Evolutionary conservation across 2,888 invertebrate genomes (phyloP).

Genomic region (Clepsis dumicolana): DNA sequence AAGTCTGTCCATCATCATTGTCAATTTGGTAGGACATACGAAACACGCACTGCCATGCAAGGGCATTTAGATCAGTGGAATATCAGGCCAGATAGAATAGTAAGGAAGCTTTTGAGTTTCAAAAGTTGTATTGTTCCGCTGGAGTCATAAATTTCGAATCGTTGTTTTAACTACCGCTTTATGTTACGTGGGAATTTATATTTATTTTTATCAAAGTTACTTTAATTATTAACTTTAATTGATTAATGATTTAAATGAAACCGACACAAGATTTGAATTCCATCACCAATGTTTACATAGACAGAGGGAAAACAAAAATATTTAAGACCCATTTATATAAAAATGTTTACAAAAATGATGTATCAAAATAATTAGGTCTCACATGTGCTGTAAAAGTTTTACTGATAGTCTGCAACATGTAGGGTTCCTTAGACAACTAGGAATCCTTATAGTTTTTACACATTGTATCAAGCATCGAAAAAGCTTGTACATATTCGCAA

Average conservation of each 20-base stretch:
- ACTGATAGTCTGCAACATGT: not conserved
- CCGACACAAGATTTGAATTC: slow-evolving; percentile 25
- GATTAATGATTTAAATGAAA: slow-evolving; percentile 13
- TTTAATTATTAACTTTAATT: not conserved
- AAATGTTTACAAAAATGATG: not conserved
- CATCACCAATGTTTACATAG: slow-evolving; percentile 39
- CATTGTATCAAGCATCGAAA: not conserved
- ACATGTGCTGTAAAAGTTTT: slow-evolving; percentile 27
- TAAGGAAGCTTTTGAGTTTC: not conserved
- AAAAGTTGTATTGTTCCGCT: not conserved
- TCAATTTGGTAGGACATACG: slow-evolving; percentile 3
- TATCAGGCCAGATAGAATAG: not conserved
- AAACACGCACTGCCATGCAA: slow-evolving; percentile 10
- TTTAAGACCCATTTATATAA: not conserved
- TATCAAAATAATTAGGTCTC: slow-evolving; percentile 38
- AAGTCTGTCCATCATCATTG: not conserved
- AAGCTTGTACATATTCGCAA: not conserved
- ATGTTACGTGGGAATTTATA: not conserved
- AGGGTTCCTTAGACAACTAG: not conserved
- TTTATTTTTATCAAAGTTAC: not conserved
- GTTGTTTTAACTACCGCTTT: not conserved
- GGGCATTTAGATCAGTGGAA: not conserved
- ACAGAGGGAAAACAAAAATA: slow-evolving; percentile 6
- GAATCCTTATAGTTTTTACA: not conserved
- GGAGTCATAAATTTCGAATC: not conserved